Evolutionary conservation across 2,797 vertebrate species (phyloP), one percentile per base, ranked within the genome.

Genomic region (Taenioides sp.): DNA sequence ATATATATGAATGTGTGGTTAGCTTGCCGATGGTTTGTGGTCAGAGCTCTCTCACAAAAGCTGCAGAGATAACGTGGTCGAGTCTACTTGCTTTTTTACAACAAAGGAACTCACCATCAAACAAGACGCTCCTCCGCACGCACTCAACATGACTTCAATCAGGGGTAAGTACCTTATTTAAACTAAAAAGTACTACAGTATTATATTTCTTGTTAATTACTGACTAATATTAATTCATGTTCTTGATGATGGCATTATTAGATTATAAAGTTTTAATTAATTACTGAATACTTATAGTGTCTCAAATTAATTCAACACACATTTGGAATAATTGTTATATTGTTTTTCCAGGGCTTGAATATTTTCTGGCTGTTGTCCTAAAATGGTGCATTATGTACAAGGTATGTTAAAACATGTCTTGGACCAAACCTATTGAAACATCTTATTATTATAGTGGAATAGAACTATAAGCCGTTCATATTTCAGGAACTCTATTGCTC

Each of bases 51-150:
- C 9, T 78, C 72, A 73, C 78, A 67, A 74, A 73, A 79, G 34
- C 11, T 23, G 69, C 50, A 62, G 47, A 40, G 20, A 3, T 68
- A 2, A 27, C 5, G 5, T 40, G 49, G 50, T 71, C 71, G 69
- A 22, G 27, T 16, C 12, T 31, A 22, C 17, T 16, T 58, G 43
- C 23, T 9, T 7, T 7, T 50, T 47, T 74, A 76, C 28, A 62
- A 3, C 37, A 71, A 37, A 71, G 79, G 83, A 87, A 87, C 85
- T 73, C 75, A 83, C 77, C 69, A 83, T 75, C 83, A 71, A 49
- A 73, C 27, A 31, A 54, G 10, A 77, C 31, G 54, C 62, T 22
- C 12, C 60, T 10, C 34, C 6, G 52, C 14, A 0, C 54, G 43
- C 75, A 65, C 69, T 31, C 79, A 75, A 66, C 75, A 91, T 92